These are phyloP conservation scores for Callipepla californica DNA, from an alignment of 2,113 vertebrate genomes.

Conservation along the genomic window DNA sequence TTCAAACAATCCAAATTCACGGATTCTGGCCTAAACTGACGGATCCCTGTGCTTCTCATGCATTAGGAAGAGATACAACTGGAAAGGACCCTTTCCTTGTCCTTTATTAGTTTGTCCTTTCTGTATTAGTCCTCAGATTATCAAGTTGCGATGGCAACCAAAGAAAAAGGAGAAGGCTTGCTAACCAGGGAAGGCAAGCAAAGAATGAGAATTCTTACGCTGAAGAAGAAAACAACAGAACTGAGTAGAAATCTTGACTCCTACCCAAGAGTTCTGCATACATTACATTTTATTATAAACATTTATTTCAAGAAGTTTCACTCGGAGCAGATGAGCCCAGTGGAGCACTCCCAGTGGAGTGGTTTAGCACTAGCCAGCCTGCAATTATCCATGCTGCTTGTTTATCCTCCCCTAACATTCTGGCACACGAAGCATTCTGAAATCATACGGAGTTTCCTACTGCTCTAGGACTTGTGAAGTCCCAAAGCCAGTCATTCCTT, in stretches of 20 bases:
- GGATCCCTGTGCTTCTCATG: neutral
- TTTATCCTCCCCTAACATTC: neutral
- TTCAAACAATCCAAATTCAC: neutral
- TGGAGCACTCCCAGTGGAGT: neutral
- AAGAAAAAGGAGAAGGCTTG: neutral
- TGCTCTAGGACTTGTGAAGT: neutral
- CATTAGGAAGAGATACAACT: neutral
- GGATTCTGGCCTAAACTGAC: neutral
- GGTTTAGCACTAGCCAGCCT: neutral
- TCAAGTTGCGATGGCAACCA: neutral
- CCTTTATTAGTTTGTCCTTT: neutral
- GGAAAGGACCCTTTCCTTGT: too few relatives aligned
- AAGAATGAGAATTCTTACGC: neutral
- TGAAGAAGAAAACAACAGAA: slow-evolving; percentile 15
- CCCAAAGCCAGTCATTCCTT: neutral
- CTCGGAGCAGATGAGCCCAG: slow-evolving; percentile 7
- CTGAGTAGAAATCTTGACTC: slow-evolving; percentile 9
- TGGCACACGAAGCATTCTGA: neutral
- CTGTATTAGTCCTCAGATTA: neutral
- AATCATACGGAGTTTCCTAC: slow-evolving; percentile 33
- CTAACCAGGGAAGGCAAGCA: slow-evolving; percentile 11
- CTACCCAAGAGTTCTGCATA: neutral
- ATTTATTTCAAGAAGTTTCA: slow-evolving; percentile 12
- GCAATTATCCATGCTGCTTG: neutral
- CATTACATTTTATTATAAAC: slow-evolving; percentile 13